Evolutionary conservation across 2,113 vertebrate species (phyloP).

Genomic region (Mesembrinibis cayennensis): DNA sequence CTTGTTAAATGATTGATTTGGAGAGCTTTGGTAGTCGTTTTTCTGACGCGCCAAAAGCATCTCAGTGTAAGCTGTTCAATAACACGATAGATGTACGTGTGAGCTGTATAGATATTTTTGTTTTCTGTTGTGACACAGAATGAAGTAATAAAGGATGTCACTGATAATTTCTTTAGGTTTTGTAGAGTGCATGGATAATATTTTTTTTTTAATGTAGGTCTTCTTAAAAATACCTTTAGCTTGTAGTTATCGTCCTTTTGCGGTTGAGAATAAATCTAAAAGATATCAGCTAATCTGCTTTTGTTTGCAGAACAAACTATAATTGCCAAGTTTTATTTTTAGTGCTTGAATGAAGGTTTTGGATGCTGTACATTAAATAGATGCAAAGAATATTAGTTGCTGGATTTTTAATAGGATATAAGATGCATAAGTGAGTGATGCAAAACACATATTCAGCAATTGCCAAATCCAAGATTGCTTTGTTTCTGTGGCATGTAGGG

Average conservation of each 20-base stretch:
- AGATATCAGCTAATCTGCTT: neutral
- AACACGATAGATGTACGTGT: neutral
- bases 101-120: neutral
- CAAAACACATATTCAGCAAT: neutral
- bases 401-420: neutral
- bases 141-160: neutral
- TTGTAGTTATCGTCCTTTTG: neutral
- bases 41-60: neutral
- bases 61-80: neutral
- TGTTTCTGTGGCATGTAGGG: neutral
- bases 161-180: neutral
- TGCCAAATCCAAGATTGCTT: neutral
- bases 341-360: neutral
- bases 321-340: neutral
- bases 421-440: neutral
- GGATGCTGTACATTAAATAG: neutral
- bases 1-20: neutral
- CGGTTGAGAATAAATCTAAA: neutral
- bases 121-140: neutral
- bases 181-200: neutral
- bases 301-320: neutral
- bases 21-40: neutral
- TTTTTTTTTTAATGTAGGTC: neutral
- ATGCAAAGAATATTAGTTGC: neutral
- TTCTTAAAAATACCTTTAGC: neutral